These are phyloP conservation scores for Oreochromis mossambicus DNA, from an alignment of 2,797 vertebrate genomes.

Conservation along the genomic window DNA sequence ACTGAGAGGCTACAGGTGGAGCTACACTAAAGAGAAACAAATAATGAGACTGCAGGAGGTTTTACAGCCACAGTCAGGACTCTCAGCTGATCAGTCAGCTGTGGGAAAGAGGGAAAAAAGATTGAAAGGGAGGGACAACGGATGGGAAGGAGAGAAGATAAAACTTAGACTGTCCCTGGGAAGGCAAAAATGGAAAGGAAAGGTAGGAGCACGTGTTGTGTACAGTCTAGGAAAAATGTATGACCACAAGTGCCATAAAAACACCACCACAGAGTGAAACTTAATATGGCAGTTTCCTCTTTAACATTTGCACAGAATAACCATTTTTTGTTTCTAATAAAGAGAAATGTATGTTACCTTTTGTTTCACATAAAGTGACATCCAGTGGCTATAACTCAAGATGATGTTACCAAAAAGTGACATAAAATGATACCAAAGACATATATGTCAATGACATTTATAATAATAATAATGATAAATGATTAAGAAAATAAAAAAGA, in stretches of 20 bases:
- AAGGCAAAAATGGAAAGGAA: neutral
- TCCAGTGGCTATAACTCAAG: neutral
- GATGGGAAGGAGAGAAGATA: neutral
- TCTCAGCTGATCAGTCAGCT: constrained; percentile 47
- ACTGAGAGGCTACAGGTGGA: constrained; percentile 28
- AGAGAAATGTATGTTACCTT: neutral
- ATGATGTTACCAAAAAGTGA: neutral
- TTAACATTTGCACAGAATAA: neutral
- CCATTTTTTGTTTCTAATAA: neutral
- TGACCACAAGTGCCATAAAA: neutral
- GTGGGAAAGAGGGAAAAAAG: neutral
- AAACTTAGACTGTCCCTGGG: neutral
- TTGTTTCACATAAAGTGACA: neutral
- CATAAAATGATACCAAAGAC: neutral
- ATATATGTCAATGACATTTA: neutral
- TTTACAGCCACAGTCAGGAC: neutral
- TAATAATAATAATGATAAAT: neutral
- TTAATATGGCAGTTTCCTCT: neutral
- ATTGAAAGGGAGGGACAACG: neutral
- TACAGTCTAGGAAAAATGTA: neutral
- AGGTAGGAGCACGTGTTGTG: neutral
- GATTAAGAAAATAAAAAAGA: neutral
- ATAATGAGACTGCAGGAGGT: constrained; percentile 35
- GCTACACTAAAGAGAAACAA: neutral
- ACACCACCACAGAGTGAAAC: neutral